Conservation (phyloP, 1,140 invertebrate genomes). For the Hydropsyche tenuis region DNA sequence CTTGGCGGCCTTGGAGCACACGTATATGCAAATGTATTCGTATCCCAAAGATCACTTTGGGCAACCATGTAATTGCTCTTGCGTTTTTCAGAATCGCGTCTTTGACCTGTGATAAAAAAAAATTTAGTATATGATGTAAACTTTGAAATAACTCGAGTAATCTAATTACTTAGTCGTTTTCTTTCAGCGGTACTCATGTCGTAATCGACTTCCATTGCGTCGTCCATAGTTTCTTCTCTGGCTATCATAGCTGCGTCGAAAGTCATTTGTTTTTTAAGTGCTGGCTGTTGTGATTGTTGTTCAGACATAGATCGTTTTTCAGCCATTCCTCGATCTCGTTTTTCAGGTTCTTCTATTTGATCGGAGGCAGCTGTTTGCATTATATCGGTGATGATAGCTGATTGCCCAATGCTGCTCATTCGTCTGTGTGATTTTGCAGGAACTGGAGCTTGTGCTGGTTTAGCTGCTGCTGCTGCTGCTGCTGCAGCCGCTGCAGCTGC, state of each 20-base stretch:
- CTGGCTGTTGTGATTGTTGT: conserved; percentile 21
- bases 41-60: conserved; percentile 69
- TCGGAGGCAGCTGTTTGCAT: conserved; percentile 48
- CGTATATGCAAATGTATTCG: conserved; percentile 66
- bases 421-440: conserved; percentile 53
- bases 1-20: conserved; percentile 63
- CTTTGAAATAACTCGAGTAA: neutral
- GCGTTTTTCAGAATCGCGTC: conserved; percentile 61
- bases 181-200: conserved; percentile 59
- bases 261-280: conserved; percentile 35
- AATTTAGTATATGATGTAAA: neutral
- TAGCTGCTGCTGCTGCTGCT: conserved; percentile 53
- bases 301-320: conserved; percentile 28
- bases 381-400: conserved; percentile 54
- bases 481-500: conserved; percentile 55
- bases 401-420: conserved; percentile 57
- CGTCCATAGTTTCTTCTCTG: conserved; percentile 53
- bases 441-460: conserved; percentile 55
- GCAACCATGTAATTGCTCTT: conserved; percentile 69
- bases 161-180: conserved; percentile 55
- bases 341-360: conserved; percentile 18
- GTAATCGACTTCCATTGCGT: conserved; percentile 57
- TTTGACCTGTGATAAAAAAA: conserved; percentile 58
- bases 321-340: neutral
- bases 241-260: conserved; percentile 52